These are phyloP conservation scores for Cephus runcator DNA, from an alignment of 2,888 invertebrate species.

Conservation along the genomic window DNA sequence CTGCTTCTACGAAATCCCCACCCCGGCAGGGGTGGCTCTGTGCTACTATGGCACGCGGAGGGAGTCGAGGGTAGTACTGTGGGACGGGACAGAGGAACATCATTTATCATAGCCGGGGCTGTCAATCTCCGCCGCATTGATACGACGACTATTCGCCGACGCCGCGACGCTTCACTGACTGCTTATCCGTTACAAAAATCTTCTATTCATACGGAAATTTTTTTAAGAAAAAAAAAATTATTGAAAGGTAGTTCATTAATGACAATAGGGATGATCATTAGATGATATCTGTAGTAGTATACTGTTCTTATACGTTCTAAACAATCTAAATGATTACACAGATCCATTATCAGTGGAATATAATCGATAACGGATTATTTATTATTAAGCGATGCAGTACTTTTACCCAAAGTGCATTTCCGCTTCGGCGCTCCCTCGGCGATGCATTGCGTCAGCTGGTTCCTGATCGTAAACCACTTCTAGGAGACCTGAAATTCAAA, in stretches of 20 bases:
- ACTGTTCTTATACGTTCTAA: not conserved
- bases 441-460: not conserved
- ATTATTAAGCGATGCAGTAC: not conserved
- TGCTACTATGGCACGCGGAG: slow-evolving; percentile 33
- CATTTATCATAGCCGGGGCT: slow-evolving; percentile 61
- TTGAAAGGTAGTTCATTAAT: not conserved
- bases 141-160: slow-evolving; percentile 57
- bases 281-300: not conserved
- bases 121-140: slow-evolving; percentile 62
- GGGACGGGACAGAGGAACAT: slow-evolving; percentile 43
- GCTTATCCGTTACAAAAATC: slow-evolving; percentile 24
- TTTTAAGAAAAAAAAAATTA: not conserved
- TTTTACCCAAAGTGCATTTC: not conserved
- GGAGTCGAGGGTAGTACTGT: slow-evolving; percentile 28
- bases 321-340: not conserved
- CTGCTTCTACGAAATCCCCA: slow-evolving; percentile 4
- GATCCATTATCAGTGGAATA: not conserved
- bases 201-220: not conserved
- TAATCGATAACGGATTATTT: not conserved
- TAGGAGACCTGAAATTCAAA: not conserved
- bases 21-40: slow-evolving; percentile 51
- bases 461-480: not conserved
- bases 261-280: not conserved
- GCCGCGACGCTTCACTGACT: slow-evolving; percentile 44
- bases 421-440: not conserved